Conservation (phyloP, 2,888 invertebrate species). For the Dicranocentrus wangi region DNA sequence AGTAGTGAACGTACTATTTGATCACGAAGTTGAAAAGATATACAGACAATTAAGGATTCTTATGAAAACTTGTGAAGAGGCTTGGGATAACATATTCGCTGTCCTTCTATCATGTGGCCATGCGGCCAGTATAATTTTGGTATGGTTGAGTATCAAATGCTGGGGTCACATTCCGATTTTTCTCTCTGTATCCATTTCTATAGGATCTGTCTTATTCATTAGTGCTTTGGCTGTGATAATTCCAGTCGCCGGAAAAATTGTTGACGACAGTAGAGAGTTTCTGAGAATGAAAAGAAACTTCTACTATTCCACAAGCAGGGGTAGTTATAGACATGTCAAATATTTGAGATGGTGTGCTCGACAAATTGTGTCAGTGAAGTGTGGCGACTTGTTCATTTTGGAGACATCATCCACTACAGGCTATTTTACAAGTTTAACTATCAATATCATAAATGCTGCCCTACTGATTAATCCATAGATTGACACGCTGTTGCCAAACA, state of each 20-base stretch:
- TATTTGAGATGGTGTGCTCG: not conserved
- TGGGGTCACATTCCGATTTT: constrained; percentile 4
- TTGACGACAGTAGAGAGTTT: not conserved
- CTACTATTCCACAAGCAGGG: not conserved
- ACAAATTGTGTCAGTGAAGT: not conserved
- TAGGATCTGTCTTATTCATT: not conserved
- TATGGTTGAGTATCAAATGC: constrained; percentile 1
- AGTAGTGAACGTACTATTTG: too few species aligned
- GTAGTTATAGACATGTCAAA: not conserved
- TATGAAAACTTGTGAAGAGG: not conserved
- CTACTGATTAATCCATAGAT: not conserved
- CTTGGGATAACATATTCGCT: not conserved
- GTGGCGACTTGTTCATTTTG: not conserved
- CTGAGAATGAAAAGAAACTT: not conserved
- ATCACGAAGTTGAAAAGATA: too few species aligned
- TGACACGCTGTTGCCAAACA: too few species aligned
- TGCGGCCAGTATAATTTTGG: not conserved
- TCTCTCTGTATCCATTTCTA: not conserved
- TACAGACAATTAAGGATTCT: too few species aligned
- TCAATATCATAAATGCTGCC: not conserved
- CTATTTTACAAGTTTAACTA: not conserved
- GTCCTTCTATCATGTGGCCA: not conserved
- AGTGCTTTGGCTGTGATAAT: not conserved
- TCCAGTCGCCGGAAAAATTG: not conserved
- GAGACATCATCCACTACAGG: not conserved